phyloP scores from a whole-genome alignment of 1,140 invertebrate species.

The Dreissena rostriformis region DNA sequence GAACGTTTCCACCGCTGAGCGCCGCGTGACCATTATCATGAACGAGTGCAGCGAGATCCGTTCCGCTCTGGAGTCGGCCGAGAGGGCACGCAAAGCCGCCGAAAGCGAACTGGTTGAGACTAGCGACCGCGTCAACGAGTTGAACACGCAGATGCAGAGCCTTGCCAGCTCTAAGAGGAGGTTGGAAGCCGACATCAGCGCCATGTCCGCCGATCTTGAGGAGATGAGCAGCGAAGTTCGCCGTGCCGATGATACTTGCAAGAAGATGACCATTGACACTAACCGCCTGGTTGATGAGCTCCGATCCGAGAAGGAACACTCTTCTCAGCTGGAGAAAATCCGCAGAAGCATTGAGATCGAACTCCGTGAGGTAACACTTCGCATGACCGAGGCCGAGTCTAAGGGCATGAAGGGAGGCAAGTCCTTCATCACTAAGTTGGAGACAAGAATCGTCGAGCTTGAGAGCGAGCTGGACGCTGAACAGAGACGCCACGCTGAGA shows the following conservation, averaged over 20 bases:
- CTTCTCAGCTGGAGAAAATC: constrained; percentile 97
- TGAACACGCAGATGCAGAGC: constrained; percentile 94
- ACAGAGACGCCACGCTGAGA: constrained; percentile 93
- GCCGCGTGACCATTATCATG: constrained; percentile 95
- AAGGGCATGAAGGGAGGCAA: constrained; percentile 98
- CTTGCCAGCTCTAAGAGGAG: constrained; percentile 98
- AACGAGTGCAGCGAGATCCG: constrained; percentile 97
- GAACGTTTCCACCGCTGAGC: constrained; percentile 96
- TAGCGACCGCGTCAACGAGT: constrained; percentile 97
- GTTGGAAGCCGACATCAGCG: constrained; percentile 97
- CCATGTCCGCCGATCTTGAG: constrained; percentile 87
- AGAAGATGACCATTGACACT: constrained; percentile 97
- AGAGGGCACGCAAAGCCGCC: constrained; percentile 96
- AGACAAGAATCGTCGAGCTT: constrained; percentile 85
- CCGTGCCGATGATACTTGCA: constrained; percentile 72
- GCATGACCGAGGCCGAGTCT: constrained; percentile 96
- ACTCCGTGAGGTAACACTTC: constrained; percentile 97
- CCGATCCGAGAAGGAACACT: constrained; percentile 98
- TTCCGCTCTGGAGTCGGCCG: constrained; percentile 95
- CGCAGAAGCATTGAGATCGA: constrained; percentile 97
- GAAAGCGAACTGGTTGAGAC: constrained; percentile 97
- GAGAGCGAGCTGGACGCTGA: constrained; percentile 98
- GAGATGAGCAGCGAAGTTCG: constrained; percentile 74
- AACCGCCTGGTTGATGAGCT: constrained; percentile 98
- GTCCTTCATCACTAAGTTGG: constrained; percentile 85